Base-by-base conservation (phyloP, 2,113 vertebrate species). In the Lipotes vexillifer region DNA sequence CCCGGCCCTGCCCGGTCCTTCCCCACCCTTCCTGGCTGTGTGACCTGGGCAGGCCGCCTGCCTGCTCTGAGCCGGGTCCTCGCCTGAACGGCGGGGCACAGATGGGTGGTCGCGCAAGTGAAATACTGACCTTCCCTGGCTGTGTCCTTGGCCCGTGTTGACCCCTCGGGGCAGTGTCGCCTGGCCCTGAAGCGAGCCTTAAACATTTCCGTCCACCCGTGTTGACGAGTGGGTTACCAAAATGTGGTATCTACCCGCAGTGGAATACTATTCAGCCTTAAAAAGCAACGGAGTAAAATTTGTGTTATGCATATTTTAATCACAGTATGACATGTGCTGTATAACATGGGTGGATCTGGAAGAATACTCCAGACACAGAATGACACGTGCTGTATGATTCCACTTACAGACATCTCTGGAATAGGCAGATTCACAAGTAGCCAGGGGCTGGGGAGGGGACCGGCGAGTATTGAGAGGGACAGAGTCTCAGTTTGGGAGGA, bases 181-280 rank as follows among this genome's bases (percentile, higher is more conserved):
- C n/a, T 3, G 29, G 8, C 52, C 25, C 52, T 4, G 6, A 10
- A 17, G 61, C 25, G 44, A 6, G 6, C 65, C n/a, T 15, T 27
- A 5, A 46, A 33, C 49, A 12, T 63, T 18, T 6, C 18, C 14
- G 11, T 1, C 17, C n/a, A 6, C 8, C 41, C 69, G 8, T 2
- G 69, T n/a, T 6, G 14, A 14, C 2, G 63, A 14, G 1, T 6
- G 75, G 21, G 52, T 1, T 27, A 2, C 3, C 41, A 6, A 6
- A 20, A 25, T 2, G 59, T 9, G 68, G 6, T 36, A 33, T 63
- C 36, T 5, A 38, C 36, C 10, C 2, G 3, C 57, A 0, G 18
- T 12, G 52, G 23, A 4, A 0, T 18, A 1, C 27, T 1, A 2
- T 6, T n/a, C n/a, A 36, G 2, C 25, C 25, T 29, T 23, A 1